phyloP scores from a whole-genome alignment of 2,797 vertebrate species.

The Pseudotriccus pelzelni region DNA sequence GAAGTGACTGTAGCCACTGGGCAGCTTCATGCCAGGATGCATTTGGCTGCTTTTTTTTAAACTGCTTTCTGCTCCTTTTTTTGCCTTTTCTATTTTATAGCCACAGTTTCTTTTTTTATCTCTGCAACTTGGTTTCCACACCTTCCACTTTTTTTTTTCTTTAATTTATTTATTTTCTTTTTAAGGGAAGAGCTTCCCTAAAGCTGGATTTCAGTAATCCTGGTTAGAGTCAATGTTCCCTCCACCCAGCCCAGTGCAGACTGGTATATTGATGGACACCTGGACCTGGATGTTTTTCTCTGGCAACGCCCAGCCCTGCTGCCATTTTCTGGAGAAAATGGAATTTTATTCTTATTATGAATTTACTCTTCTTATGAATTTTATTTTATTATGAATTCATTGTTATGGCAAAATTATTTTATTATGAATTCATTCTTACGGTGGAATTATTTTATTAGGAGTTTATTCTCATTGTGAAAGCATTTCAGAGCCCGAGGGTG shows the following conservation, averaged over 20 bases:
- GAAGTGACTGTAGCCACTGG: neutral
- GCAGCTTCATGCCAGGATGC: neutral
- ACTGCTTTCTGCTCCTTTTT: no score
- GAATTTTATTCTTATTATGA: neutral
- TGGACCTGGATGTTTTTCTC: neutral
- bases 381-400: neutral
- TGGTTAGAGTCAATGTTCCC: neutral
- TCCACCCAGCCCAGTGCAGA: neutral
- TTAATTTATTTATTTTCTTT: neutral
- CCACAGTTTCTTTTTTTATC: neutral
- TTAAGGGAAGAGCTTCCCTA: neutral
- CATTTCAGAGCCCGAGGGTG: neutral
- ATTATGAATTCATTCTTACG: neutral
- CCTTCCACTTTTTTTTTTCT: neutral
- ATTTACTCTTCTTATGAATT: neutral
- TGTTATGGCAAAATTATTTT: neutral
- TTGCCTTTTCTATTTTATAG: neutral
- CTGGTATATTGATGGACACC: neutral
- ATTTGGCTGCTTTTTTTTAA: neutral
- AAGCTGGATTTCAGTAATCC: neutral
- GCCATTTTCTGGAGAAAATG: neutral
- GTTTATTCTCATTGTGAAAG: neutral
- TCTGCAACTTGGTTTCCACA: neutral
- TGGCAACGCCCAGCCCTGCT: neutral
- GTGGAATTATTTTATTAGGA: neutral